phyloP scores from a whole-genome alignment of 1,140 invertebrate species.

The Bombus pyrosoma region DNA sequence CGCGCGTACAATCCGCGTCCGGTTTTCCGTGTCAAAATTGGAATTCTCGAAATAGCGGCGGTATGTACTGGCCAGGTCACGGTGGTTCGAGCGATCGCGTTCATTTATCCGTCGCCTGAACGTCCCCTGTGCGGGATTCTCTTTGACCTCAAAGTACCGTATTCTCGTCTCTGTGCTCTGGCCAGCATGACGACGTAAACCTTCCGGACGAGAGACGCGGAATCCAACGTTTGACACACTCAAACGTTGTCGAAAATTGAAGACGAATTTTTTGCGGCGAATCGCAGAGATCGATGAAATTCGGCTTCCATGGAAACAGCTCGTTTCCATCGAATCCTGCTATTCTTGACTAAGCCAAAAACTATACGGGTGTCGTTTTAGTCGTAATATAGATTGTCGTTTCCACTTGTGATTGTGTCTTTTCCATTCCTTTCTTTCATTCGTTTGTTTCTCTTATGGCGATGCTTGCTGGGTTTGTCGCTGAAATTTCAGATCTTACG shows the following conservation, averaged over 20 bases:
- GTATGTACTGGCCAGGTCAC: background rate
- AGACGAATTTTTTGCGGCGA: conserved; percentile 44
- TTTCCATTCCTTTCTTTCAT: background rate
- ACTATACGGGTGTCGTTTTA: background rate
- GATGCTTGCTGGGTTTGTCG: background rate
- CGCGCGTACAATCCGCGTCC: background rate
- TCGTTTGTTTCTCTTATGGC: background rate
- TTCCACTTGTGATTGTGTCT: background rate
- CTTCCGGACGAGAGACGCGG: conserved; percentile 11
- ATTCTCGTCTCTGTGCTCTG: background rate
- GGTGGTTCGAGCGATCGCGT: conserved; percentile 14
- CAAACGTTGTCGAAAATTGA: conserved; percentile 54
- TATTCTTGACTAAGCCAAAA: background rate
- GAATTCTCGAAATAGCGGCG: conserved; percentile 51
- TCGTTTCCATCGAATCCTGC: background rate
- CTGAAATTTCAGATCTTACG: background rate
- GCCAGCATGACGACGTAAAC: background rate
- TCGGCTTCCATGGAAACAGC: background rate
- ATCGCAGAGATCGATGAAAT: conserved; percentile 28
- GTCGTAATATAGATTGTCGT: background rate
- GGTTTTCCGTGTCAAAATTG: conserved; percentile 41
- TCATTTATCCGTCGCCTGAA: conserved; percentile 22
- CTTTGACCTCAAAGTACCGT: conserved; percentile 55
- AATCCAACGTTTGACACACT: conserved; percentile 42
- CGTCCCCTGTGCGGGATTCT: conserved; percentile 18